phyloP scores from a whole-genome alignment of 2,113 vertebrate species.

The Notiomystis cincta region DNA sequence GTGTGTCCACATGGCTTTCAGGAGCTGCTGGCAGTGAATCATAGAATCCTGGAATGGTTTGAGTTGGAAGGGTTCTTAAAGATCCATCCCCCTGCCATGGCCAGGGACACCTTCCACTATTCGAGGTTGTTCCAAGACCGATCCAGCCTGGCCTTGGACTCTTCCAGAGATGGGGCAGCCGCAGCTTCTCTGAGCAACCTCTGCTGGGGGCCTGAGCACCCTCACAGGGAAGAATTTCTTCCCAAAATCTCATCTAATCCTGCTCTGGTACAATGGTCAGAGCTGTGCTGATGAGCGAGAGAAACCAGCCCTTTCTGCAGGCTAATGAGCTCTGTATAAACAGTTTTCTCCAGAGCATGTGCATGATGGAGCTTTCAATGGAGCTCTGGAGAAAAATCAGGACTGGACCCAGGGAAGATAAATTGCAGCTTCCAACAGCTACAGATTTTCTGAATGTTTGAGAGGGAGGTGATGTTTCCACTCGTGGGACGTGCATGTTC shows the following conservation, averaged over 20 bases:
- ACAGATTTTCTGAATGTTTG: not conserved
- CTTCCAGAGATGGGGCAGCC: not conserved
- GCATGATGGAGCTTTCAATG: not conserved
- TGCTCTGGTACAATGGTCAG: not conserved
- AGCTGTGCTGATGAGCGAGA: not conserved
- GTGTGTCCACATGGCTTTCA: not conserved
- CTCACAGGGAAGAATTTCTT: not conserved
- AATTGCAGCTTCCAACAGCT: not conserved
- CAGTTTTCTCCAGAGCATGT: not conserved
- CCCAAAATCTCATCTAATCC: not conserved
- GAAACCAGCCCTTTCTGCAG: not conserved
- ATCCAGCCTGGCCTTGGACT: not conserved
- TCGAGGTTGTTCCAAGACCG: not conserved
- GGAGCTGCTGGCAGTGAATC: not conserved
- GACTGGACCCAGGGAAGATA: not conserved
- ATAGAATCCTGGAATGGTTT: not conserved
- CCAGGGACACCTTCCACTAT: not conserved
- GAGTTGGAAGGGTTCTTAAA: not conserved
- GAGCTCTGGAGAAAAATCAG: not conserved
- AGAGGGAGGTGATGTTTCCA: not conserved
- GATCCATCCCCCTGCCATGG: not conserved
- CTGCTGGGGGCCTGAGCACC: not conserved
- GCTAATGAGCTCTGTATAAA: not conserved
- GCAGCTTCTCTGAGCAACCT: not conserved
- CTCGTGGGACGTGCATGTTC: rapidly evolving